Percentiles rank a stretch among this genome's conserved stretches.
These are phyloP conservation scores for Acropora yongei DNA, from an alignment of 64 coral and sea anemone genomes.

Conservation along the genomic window DNA sequence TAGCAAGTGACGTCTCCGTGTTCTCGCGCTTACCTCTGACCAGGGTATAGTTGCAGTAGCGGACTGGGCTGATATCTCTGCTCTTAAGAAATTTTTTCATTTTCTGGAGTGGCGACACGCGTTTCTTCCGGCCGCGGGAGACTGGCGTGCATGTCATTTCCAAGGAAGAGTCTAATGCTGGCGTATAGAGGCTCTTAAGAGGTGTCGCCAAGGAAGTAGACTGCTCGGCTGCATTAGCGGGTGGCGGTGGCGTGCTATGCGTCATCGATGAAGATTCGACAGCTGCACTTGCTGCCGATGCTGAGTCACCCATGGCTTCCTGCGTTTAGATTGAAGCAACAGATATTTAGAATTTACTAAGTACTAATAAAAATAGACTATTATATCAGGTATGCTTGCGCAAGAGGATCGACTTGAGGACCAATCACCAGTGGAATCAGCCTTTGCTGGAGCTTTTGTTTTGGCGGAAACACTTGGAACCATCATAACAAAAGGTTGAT, in stretches of 20 bases:
- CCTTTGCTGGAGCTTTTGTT: background rate
- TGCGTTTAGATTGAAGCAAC: background rate
- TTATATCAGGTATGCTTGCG: background rate
- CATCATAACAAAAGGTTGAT: background rate
- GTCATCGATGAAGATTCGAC: background rate
- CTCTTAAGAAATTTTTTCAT: slow-evolving; percentile 9
- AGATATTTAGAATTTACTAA: background rate
- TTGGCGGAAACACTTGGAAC: background rate
- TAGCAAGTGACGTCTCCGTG: slow-evolving; percentile 51
- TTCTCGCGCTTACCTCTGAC: slow-evolving; percentile 43
- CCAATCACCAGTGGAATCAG: background rate
- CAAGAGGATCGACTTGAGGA: background rate
- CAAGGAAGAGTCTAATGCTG: background rate
- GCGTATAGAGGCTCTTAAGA: background rate
- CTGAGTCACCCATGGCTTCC: background rate
- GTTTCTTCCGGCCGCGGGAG: background rate
- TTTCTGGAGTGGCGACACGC: background rate
- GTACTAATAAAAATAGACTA: background rate
- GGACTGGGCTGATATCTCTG: slow-evolving; percentile 72
- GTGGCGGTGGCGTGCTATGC: background rate
- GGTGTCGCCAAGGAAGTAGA: background rate
- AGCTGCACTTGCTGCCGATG: background rate
- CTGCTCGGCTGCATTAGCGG: background rate
- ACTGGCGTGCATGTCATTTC: background rate
- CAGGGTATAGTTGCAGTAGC: slow-evolving; percentile 53